Evolutionary conservation across 1,140 invertebrate species (phyloP), one percentile per base, ranked within the genome.

Genomic region (Bombus affinis): DNA sequence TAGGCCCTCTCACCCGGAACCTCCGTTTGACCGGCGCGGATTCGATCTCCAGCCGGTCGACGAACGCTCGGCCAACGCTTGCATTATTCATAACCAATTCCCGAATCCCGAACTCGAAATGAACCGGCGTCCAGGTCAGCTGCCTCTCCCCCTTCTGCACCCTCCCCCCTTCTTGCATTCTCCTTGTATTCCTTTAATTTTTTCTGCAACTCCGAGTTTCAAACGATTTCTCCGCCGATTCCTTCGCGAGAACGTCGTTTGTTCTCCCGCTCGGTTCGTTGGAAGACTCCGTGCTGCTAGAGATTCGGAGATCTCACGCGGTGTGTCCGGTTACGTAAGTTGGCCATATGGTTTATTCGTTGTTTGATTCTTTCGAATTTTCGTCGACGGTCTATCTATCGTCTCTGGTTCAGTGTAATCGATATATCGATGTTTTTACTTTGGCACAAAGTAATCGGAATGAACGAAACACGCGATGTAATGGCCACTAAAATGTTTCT

Each of bases 31-130:
- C 89, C 90, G 74, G 82, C 83, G 85, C 83, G 90, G 86, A 91
- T 91, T 91, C 90, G 90, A 91, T 91, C 90, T 89, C 86, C 88
- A 88, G 85, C 83, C 86, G 86, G 83, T 86, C 88, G 81, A 66
- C 82, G 90, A 76, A 89, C 85, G 85, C 76, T 70, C 81, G 76
- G 85, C 74, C 87, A 90, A 82, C 86, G 86, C 81, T 88, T 92
- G 90, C 91, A 92, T 92, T 92, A 92, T 92, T 92, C 91, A 92
- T 92, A 92, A 92, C 91, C 90, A 92, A 92, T 92, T 91, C 91
- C 91, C 89, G 87, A 92, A 91, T 91, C 87, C 87, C 77, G 72
- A 90, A 91, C 87, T 92, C 83, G 86, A 92, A 91, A 91, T 89
- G 91, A 91, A 89, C 85, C 90, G 79, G 70, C 91, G 80, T 88